These are phyloP conservation scores for Halcyon malimbica DNA, from an alignment of 2,113 vertebrate genomes.

Conservation along the genomic window DNA sequence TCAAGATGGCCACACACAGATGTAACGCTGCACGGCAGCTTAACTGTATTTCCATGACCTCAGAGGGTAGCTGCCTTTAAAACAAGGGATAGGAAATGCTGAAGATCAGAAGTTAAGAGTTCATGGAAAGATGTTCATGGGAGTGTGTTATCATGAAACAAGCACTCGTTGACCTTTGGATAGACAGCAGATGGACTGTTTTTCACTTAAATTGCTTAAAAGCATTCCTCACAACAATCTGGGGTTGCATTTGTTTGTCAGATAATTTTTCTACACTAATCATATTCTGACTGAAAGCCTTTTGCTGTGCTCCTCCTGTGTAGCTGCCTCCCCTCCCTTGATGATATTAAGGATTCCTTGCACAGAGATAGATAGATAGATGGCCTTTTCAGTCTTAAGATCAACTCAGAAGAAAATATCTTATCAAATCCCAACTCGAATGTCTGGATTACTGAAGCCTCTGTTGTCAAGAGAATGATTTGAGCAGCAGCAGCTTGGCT, in stretches of 20 bases:
- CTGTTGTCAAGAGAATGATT: background rate
- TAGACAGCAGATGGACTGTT: background rate
- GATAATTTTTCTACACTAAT: background rate
- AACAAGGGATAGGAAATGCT: background rate
- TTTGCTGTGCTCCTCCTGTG: background rate
- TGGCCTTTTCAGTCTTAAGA: constrained; percentile 18
- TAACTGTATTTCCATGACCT: constrained; percentile 9
- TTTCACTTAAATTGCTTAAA: constrained; percentile 15
- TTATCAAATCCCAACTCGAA: background rate
- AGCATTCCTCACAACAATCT: background rate
- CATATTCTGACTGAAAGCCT: background rate
- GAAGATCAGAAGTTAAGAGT: constrained; percentile 24
- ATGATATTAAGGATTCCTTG: background rate
- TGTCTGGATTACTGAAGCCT: background rate
- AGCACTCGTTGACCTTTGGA: background rate
- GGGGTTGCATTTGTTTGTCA: background rate
- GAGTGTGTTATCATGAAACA: background rate
- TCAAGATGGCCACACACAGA: constrained; percentile 43
- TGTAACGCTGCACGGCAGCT: background rate
- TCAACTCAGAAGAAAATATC: background rate
- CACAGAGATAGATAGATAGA: background rate
- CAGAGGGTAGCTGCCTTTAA: background rate
- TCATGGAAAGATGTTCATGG: background rate
- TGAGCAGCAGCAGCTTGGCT: background rate
- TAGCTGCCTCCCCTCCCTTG: background rate